Percentiles rank a stretch among this genome's conserved stretches.
Evolutionary conservation across 1,140 invertebrate genomes (phyloP).

Genomic region (Sitodiplosis mosellana): DNA sequence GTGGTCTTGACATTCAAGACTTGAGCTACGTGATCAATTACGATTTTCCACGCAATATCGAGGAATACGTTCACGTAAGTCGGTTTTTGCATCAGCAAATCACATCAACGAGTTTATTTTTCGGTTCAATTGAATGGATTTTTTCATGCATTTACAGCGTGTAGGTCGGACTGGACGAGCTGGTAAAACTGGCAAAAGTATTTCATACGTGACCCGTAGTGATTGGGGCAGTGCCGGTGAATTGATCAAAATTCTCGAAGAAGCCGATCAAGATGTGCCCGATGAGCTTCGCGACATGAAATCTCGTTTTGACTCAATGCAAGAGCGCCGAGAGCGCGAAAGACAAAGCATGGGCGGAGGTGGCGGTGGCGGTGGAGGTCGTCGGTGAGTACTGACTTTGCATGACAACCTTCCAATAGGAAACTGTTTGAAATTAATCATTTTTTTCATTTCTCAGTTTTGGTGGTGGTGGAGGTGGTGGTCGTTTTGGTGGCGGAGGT

Average conservation of each 20-base stretch:
- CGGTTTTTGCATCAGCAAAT: no score
- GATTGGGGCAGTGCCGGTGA: slow-evolving; percentile 65
- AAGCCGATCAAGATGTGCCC: slow-evolving; percentile 55
- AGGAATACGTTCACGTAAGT: slow-evolving; percentile 58
- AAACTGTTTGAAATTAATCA: no score
- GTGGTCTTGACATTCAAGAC: slow-evolving; percentile 83
- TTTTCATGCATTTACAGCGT: no score
- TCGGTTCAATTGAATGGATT: no score
- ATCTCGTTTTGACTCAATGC: slow-evolving; percentile 40
- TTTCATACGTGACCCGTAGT: slow-evolving; percentile 57
- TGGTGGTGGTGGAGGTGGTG: background rate
- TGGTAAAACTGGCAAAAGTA: slow-evolving; percentile 60
- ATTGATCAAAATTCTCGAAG: slow-evolving; percentile 65
- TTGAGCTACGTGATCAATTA: slow-evolving; percentile 74
- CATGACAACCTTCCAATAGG: background rate
- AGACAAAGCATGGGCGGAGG: slow-evolving; percentile 19
- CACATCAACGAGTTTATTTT: slow-evolving; percentile 43
- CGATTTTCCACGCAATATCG: slow-evolving; percentile 79
- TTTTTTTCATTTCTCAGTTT: background rate
- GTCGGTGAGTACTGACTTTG: slow-evolving; percentile 10
- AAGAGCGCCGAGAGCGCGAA: slow-evolving; percentile 32
- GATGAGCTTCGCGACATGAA: slow-evolving; percentile 52
- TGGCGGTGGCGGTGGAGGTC: slow-evolving; percentile 18
- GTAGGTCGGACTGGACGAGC: slow-evolving; percentile 79
- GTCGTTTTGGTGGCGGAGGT: background rate